phyloP scores from a whole-genome alignment of 1,140 invertebrate species.

The Musca vetustissima region DNA sequence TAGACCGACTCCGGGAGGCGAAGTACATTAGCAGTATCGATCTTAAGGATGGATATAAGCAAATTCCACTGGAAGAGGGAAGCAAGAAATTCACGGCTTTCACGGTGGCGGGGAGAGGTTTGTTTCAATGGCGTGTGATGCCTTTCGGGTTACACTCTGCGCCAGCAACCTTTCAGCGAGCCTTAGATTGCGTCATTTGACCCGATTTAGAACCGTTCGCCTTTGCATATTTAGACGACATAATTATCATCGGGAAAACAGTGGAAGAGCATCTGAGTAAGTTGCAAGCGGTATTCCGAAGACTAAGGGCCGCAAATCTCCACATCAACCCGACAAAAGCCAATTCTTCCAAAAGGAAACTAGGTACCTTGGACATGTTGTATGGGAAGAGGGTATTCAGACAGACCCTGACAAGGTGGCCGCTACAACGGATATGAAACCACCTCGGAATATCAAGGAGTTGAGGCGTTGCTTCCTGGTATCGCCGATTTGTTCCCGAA shows the following conservation, averaged over 20 bases:
- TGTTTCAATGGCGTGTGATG: slow-evolving; percentile 54
- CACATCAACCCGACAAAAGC: slow-evolving; percentile 6
- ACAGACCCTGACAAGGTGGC: slow-evolving; percentile 28
- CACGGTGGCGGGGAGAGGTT: slow-evolving; percentile 47
- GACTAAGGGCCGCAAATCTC: slow-evolving; percentile 9
- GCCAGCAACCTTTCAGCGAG: slow-evolving; percentile 52
- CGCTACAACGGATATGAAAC: slow-evolving; percentile 1
- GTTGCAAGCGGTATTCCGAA: slow-evolving; percentile 46
- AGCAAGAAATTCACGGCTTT: slow-evolving; percentile 56
- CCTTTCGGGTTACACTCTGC: slow-evolving; percentile 39
- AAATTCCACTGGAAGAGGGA: slow-evolving; percentile 39
- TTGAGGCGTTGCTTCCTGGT: slow-evolving; percentile 47
- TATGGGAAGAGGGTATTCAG: slow-evolving; percentile 12
- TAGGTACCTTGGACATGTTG: slow-evolving; percentile 5
- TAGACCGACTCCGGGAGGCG: slow-evolving; percentile 41
- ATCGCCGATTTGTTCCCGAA: slow-evolving; percentile 46
- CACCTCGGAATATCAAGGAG: slow-evolving; percentile 11
- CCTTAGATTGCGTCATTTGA: slow-evolving; percentile 40
- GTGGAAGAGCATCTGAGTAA: slow-evolving; percentile 18
- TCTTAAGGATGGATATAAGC: slow-evolving; percentile 45
- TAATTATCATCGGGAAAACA: slow-evolving; percentile 32
- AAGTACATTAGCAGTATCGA: slow-evolving; percentile 52
- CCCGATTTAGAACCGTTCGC: slow-evolving; percentile 30
- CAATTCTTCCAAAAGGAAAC: not conserved
- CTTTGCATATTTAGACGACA: slow-evolving; percentile 54